phyloP scores from a whole-genome alignment of 35 echinoderm and acorn worm species.

The Anneissia japonica region DNA sequence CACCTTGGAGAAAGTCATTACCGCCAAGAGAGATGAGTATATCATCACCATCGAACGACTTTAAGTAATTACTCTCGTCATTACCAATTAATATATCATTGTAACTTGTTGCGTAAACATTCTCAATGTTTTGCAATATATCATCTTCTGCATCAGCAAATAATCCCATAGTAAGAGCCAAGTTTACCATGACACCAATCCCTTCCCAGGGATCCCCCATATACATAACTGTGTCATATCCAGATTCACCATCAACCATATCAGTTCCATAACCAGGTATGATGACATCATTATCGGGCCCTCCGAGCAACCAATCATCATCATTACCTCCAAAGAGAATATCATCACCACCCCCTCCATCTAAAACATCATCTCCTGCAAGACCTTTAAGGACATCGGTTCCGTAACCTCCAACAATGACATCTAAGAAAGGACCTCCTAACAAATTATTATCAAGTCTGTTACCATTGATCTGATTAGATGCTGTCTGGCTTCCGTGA shows the following conservation, averaged over 20 bases:
- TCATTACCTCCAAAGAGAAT: background rate
- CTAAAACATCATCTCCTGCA: background rate
- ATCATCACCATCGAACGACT: background rate
- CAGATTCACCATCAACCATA: slow-evolving; percentile 1
- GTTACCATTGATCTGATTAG: background rate
- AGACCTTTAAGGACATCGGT: background rate
- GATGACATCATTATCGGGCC: background rate
- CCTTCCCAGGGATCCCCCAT: background rate
- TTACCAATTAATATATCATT: slow-evolving; percentile 2
- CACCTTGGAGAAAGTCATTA: slow-evolving; percentile 6
- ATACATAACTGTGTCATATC: background rate
- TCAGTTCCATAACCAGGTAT: background rate
- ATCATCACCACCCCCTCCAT: too few species aligned
- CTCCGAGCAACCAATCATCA: background rate
- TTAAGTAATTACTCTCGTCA: background rate
- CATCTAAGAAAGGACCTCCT: background rate
- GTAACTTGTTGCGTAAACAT: background rate
- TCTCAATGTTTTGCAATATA: background rate
- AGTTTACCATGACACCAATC: background rate
- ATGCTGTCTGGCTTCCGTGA: background rate
- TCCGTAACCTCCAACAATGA: slow-evolving; percentile 5
- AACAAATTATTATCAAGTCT: background rate
- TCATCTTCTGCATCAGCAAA: slow-evolving; percentile 3
- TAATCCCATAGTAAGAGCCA: background rate
- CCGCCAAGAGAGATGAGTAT: background rate